phyloP scores from a whole-genome alignment of 2,888 invertebrate genomes.

The Tetropium fuscum region DNA sequence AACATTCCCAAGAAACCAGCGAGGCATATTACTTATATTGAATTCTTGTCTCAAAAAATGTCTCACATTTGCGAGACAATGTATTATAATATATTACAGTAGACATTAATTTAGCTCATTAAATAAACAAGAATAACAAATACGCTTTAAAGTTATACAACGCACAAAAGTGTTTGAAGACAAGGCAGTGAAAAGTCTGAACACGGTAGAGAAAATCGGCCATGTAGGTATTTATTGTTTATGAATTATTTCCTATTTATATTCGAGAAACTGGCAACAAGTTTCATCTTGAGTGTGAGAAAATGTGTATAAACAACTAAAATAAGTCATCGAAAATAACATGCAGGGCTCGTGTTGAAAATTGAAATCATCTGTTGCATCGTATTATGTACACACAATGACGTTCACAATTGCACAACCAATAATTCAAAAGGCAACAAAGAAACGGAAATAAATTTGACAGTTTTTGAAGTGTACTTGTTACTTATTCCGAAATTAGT shows the following conservation, averaged over 20 bases:
- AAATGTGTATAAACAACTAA: conserved; percentile 36
- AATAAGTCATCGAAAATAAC: conserved; percentile 30
- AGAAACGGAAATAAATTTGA: conserved; percentile 49
- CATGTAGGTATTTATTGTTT: no score
- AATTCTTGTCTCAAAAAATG: no score
- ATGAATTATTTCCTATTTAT: conserved; percentile 30
- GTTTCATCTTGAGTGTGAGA: conserved; percentile 28
- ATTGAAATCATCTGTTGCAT: conserved; percentile 20
- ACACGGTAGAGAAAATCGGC: no score
- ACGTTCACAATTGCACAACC: conserved; percentile 33
- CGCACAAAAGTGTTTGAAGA: no score
- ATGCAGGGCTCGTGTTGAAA: neutral
- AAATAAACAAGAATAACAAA: no score
- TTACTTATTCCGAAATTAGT: conserved; percentile 43
- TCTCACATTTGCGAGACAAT: no score
- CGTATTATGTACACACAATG: conserved; percentile 2
- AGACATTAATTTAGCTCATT: no score
- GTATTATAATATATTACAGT: no score
- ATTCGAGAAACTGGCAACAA: conserved; percentile 33
- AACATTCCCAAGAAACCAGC: no score
- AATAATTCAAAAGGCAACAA: conserved; percentile 45
- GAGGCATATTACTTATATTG: no score
- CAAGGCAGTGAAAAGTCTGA: no score
- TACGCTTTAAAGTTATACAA: no score
- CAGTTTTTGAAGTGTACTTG: conserved; percentile 45